Percentiles rank a stretch among this genome's conserved stretches.
These are phyloP conservation scores for Thalpophila matura DNA, from an alignment of 2,888 invertebrate species.

Conservation along the genomic window DNA sequence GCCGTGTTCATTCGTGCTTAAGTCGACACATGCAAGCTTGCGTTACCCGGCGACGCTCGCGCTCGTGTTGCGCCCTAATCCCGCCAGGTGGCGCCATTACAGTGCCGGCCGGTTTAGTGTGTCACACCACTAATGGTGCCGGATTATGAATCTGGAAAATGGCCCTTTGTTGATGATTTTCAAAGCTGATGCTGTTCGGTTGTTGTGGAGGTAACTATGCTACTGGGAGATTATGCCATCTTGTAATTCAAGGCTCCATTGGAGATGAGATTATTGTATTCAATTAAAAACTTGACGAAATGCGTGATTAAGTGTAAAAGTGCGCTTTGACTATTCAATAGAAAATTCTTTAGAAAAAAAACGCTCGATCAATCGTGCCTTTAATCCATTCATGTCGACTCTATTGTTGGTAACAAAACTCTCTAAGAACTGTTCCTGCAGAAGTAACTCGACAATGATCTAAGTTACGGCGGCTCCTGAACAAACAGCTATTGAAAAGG, in stretches of 20 bases:
- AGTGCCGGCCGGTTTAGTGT: constrained; percentile 20
- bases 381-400: background rate
- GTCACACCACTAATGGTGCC: constrained; percentile 33
- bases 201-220: background rate
- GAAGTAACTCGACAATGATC: constrained; percentile 9
- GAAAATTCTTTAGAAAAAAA: background rate
- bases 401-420: background rate
- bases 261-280: background rate
- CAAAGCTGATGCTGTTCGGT: constrained; percentile 7
- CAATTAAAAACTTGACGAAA: no score
- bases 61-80: constrained; percentile 13
- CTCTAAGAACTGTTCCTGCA: background rate
- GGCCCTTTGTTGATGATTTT: constrained; percentile 22
- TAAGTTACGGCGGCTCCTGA: constrained; percentile 7
- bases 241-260: background rate
- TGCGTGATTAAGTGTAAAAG: no score
- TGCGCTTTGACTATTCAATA: background rate
- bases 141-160: constrained; percentile 39
- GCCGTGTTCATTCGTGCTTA: constrained; percentile 50
- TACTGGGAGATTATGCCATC: background rate
- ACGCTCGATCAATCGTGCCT: background rate
- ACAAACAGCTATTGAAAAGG: constrained; percentile 21
- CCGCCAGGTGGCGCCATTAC: constrained; percentile 39
- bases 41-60: constrained; percentile 6
- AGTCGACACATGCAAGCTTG: constrained; percentile 46